Evolutionary conservation across 2,113 vertebrate species (phyloP).

Genomic region (Aegotheles bennettii): DNA sequence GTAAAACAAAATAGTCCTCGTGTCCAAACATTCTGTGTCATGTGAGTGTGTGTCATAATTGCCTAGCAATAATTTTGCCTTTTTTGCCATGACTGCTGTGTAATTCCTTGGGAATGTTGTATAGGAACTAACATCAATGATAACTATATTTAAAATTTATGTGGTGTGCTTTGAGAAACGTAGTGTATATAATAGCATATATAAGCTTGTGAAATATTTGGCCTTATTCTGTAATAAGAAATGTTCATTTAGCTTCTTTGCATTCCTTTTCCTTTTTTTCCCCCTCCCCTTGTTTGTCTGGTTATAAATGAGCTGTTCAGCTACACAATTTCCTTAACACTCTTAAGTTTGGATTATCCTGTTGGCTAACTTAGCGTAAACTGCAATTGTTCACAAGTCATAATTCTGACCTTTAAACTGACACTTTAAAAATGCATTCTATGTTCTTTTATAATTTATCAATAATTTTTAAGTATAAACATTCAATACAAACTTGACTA

Average conservation of each 20-base stretch:
- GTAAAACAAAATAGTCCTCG: background rate
- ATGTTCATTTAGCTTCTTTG: background rate
- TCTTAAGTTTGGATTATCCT: background rate
- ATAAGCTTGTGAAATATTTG: background rate
- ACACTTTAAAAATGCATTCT: background rate
- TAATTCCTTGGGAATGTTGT: background rate
- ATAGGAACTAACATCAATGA: background rate
- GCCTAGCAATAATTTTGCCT: background rate
- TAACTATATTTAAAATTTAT: background rate
- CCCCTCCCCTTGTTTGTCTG: background rate
- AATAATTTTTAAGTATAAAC: background rate
- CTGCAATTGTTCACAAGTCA: background rate
- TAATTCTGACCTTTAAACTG: background rate
- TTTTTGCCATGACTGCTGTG: background rate
- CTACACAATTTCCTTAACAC: background rate
- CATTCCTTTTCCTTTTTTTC: background rate
- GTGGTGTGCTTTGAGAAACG: background rate
- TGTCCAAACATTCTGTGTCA: background rate
- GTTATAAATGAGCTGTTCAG: background rate
- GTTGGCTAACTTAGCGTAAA: background rate
- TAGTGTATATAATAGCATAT: background rate
- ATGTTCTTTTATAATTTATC: background rate
- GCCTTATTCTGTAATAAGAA: background rate
- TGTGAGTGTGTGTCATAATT: background rate
- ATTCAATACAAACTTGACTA: background rate